Conservation (phyloP, 2,888 invertebrate genomes). For the Lobophora halterata region DNA sequence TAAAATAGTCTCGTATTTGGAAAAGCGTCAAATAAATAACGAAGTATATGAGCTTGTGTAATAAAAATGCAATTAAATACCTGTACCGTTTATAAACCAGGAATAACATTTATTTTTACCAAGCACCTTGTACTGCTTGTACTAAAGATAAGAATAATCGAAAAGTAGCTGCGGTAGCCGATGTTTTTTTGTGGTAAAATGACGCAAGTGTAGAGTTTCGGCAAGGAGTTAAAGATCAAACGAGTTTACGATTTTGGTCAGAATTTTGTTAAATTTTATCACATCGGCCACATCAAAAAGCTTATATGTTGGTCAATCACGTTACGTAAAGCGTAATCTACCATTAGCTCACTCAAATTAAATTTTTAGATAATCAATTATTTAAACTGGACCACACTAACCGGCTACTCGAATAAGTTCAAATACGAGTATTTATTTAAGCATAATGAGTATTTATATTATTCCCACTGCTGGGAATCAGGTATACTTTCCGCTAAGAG, state of each 20-base stretch:
- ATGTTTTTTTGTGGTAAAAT: background rate
- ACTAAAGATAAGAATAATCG: conserved; percentile 3
- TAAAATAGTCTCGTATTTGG: conserved; percentile 28
- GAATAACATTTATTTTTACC: conserved; percentile 1
- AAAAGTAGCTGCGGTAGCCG: no score
- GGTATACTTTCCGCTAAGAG: no score
- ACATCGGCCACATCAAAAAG: conserved; percentile 21
- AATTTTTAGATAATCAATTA: no score
- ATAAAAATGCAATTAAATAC: conserved; percentile 22
- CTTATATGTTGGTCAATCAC: no score
- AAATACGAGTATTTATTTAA: no score
- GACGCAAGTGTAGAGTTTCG: conserved; percentile 13
- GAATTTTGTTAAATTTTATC: conserved; percentile 8
- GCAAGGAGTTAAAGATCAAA: conserved; percentile 24
- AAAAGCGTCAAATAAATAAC: conserved; percentile 30
- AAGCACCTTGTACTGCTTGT: conserved; percentile 1
- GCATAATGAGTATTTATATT: no score
- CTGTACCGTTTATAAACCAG: conserved; percentile 14
- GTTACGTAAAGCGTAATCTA: no score
- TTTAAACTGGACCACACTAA: no score
- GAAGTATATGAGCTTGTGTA: conserved; percentile 22
- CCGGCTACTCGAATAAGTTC: no score
- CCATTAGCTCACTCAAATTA: no score
- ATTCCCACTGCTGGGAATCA: no score
- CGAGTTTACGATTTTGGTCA: conserved; percentile 13